Evolutionary conservation across 2,113 vertebrate genomes (phyloP), one percentile per base, ranked within the genome.

Genomic region (Sylvilagus bachmani): DNA sequence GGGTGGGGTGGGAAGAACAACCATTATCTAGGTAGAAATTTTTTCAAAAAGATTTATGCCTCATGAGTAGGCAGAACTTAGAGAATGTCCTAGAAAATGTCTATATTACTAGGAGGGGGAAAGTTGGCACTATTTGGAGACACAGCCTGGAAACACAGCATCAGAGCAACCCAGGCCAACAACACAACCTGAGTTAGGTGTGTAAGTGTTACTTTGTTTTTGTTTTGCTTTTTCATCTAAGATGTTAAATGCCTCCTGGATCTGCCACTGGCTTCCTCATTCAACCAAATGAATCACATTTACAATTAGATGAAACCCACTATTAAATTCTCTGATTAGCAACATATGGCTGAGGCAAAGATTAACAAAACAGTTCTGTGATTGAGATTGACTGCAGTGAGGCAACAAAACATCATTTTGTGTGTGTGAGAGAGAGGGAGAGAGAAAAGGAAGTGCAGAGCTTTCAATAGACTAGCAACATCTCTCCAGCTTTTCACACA

Each of bases 221-320:
- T 75, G 25, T 62, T 81, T 58, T 51, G 5, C 51, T 67, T 66
- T 81, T 91, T 58, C 31, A 95, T 81, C 91, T 64, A 85, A 79
- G 94, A 66, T 55, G 3, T 80, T 90, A 19, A 86, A 86, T 67
- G 29, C 13, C 80, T 36, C 31, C 21, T 61, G 61, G 49, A 12
- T 79, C 82, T 79, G 78, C 85, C 44, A 25, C 49, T 24, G 0
- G 70, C 61, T 70, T 74, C 12, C 55, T 91, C 1, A 0, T 67
- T 58, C 67, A 58, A 62, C 9, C 70, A 75, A 44, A 94, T 73
- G 80, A 94, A 77, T 91, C 71, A 89, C 62, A 83, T 87, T 81
- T 84, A 83, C 4, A 84, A 27, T 84, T 36, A 69, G 61, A 64
- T 77, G n/a, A 89, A 93, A 94, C 36, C 90, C 86, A 9, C 66